Conservation (phyloP, 2,113 vertebrate genomes). For the Sigmodon hispidus region DNA sequence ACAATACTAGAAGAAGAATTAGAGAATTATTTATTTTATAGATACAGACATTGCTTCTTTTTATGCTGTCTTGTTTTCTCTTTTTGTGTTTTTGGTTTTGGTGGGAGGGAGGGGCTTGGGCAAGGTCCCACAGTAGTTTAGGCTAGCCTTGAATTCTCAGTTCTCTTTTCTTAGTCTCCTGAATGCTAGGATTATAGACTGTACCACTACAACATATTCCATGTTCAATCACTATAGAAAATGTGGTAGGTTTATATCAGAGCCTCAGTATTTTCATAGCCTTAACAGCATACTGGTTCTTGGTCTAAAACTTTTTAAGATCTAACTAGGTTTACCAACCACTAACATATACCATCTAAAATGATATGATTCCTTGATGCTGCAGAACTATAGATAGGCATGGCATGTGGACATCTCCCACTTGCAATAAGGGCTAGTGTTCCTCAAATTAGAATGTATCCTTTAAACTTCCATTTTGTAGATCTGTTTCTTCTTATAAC, state of each 20-base stretch:
- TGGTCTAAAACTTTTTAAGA: constrained; percentile 26
- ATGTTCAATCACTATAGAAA: background rate
- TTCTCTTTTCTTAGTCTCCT: background rate
- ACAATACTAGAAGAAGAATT: background rate
- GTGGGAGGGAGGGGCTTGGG: too few relatives aligned
- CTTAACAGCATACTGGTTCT: constrained; percentile 3
- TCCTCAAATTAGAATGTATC: background rate
- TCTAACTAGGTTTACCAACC: constrained; percentile 10
- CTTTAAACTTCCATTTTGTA: background rate
- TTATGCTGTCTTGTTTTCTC: too few relatives aligned
- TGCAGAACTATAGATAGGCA: background rate
- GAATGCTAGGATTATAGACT: background rate
- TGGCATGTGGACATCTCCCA: too few relatives aligned
- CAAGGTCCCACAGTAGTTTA: background rate
- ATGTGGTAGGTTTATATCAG: background rate
- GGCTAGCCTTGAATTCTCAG: background rate
- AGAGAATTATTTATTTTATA: background rate
- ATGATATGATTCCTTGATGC: background rate
- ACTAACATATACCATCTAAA: background rate
- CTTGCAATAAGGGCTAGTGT: background rate
- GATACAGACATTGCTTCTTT: background rate
- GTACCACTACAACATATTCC: background rate
- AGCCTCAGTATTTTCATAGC: constrained; percentile 19
- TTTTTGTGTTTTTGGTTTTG: too few relatives aligned
- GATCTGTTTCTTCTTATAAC: too few relatives aligned